Base-by-base conservation (phyloP, 2,888 invertebrate genomes). In the Sphaerophoria rueppellii region DNA sequence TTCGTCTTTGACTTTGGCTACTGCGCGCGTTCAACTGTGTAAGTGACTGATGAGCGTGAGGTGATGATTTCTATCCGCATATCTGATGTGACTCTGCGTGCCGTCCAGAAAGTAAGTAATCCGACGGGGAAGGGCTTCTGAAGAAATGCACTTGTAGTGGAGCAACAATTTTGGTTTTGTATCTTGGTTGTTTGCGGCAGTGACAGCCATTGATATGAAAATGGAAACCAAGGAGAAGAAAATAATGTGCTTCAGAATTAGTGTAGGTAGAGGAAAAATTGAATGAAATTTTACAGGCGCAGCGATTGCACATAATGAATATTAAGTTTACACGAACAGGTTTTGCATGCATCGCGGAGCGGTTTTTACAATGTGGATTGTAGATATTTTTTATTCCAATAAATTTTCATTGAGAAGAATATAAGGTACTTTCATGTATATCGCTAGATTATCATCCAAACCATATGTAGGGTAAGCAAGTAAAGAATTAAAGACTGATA, bases 161-260 rank as follows among this genome's bases (percentile, higher is more conserved):
- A 48, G 65, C 52, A 75, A 75, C 71, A 35, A 14, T 37, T 55
- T 55, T 55, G 6, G 14, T 37, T 55, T 57, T 57, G 7, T 57
- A 14, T 65, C 58, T 50, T 63, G 55, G 43, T 60, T 37, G 48
- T 71, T 57, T 70, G 55, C 46, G 69, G 35, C 16, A 52, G 7
- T 9, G 7, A 52, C 40, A 0, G 5, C 12, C 72, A 79, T 83
- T 83, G 79, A 79, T 83, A 79, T 63, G 7, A 73, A 76, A 43
- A 72, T 60, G 43, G 55, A 55, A 74, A 70, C 60, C 74, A 16
- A 69, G 57, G 14, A 72, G 14, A 16, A 5, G 9, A n/a, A 43
- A 54, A 35, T n/a, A 43, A n/a, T 34, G n/a, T 43, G 7, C 24
- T 24, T 1, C 1, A 24, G 24, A 24, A 24, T 24, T 24, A 54